These are phyloP conservation scores for Rhyacophila brunnea DNA, from an alignment of 1,140 invertebrate genomes.

Conservation along the genomic window DNA sequence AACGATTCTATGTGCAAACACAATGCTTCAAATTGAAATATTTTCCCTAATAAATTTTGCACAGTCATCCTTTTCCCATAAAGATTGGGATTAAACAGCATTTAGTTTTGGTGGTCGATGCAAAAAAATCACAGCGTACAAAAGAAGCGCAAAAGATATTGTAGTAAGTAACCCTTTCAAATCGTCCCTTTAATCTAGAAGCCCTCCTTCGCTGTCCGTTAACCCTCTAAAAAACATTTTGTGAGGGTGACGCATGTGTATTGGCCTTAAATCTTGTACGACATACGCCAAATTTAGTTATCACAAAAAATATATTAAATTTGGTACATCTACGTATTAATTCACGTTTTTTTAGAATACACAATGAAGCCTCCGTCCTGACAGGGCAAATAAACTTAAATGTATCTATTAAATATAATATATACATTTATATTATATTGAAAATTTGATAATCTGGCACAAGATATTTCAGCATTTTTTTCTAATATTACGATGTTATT, in stretches of 20 bases:
- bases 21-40: not conserved
- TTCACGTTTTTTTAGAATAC: no score
- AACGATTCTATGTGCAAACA: not conserved
- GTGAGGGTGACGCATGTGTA: no score
- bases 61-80: slow-evolving; percentile 26
- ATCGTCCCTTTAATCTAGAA: slow-evolving; percentile 24
- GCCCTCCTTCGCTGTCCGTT: no score
- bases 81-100: slow-evolving; percentile 33
- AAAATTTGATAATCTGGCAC: no score
- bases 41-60: slow-evolving; percentile 28
- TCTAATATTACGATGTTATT: no score
- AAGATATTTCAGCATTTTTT: no score
- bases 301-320: slow-evolving; percentile 3
- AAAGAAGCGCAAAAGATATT: slow-evolving; percentile 30
- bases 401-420: no score
- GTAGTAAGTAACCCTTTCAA: slow-evolving; percentile 23
- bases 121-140: slow-evolving; percentile 23
- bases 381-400: no score
- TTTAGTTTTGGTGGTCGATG: slow-evolving; percentile 25
- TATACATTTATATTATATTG: no score
- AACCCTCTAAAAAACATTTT: no score
- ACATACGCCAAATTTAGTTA: slow-evolving; percentile 2
- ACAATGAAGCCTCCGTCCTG: no score
- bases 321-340: slow-evolving; percentile 7
- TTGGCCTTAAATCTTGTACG: no score